Percentiles rank a stretch among this genome's conserved stretches.
phyloP scores from a whole-genome alignment of 2,797 vertebrate species.

The Coregonus suidteri region DNA sequence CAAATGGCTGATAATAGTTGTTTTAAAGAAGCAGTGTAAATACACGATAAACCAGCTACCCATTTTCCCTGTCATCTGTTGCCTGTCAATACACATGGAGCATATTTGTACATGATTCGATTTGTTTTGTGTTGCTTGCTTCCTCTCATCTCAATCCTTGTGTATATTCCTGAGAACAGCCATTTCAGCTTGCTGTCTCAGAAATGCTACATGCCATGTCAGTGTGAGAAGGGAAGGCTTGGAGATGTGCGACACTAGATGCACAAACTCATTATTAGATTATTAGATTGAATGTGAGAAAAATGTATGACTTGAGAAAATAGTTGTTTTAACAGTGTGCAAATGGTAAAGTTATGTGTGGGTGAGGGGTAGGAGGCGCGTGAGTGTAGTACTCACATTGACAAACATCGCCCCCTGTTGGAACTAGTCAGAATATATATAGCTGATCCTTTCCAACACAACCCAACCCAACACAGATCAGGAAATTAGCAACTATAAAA shows the following conservation, averaged over 20 bases:
- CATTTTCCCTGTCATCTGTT: conserved; percentile 62
- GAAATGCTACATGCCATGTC: conserved; percentile 33
- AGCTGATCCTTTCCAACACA: conserved; percentile 3
- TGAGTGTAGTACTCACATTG: conserved; percentile 63
- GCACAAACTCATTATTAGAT: neutral
- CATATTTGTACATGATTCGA: conserved; percentile 56
- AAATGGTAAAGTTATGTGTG: conserved; percentile 67
- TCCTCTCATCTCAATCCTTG: conserved; percentile 7
- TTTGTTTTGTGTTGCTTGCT: conserved; percentile 60
- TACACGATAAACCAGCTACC: conserved; percentile 50
- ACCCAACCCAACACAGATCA: conserved; percentile 20
- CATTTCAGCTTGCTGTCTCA: conserved; percentile 51
- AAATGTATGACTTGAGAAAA: conserved; percentile 17
- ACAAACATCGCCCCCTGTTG: conserved; percentile 81
- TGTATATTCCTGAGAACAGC: conserved; percentile 40
- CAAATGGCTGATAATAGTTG: conserved; percentile 58
- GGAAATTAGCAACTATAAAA: neutral
- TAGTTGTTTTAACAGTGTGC: conserved; percentile 63
- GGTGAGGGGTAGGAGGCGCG: conserved; percentile 39
- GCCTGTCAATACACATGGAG: conserved; percentile 54
- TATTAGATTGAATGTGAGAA: conserved; percentile 56
- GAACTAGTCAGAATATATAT: conserved; percentile 45
- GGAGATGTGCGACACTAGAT: conserved; percentile 42
- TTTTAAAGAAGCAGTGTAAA: conserved; percentile 46
- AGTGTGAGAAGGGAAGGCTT: conserved; percentile 24